These are phyloP conservation scores for Oenanthe oenanthe DNA, from an alignment of 2,113 vertebrate species.

Conservation along the genomic window DNA sequence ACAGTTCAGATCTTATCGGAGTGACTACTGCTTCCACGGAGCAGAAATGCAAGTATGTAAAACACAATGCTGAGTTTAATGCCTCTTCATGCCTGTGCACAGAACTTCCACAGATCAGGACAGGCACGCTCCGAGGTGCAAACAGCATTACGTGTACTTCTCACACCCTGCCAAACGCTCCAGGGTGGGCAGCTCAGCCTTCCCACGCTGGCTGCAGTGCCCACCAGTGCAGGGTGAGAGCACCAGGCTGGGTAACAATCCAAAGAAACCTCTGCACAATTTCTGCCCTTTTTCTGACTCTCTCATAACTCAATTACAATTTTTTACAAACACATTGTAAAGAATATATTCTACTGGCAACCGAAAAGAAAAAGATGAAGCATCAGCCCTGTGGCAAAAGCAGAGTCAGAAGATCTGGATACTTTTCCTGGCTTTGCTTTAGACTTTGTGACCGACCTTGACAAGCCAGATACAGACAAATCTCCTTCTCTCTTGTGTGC, in stretches of 20 bases:
- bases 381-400: not conserved
- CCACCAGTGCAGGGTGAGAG: not conserved
- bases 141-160: not conserved
- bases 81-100: not conserved
- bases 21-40: not conserved
- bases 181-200: not conserved
- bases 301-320: not conserved
- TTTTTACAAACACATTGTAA: not conserved
- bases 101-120: not conserved
- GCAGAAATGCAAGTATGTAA: fast-evolving
- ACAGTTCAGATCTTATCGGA: not conserved
- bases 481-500: not conserved
- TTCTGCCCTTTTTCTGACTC: not conserved
- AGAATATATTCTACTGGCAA: not conserved
- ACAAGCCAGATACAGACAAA: not conserved
- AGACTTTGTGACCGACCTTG: not conserved
- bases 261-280: not conserved
- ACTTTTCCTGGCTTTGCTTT: not conserved
- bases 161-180: fast-evolving
- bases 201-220: not conserved
- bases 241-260: not conserved
- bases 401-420: not conserved
- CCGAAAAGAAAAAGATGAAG: not conserved
- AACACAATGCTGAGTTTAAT: not conserved
- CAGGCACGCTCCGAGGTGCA: not conserved